Conservation (phyloP, 2,797 vertebrate species). For the Alosa sapidissima region DNA sequence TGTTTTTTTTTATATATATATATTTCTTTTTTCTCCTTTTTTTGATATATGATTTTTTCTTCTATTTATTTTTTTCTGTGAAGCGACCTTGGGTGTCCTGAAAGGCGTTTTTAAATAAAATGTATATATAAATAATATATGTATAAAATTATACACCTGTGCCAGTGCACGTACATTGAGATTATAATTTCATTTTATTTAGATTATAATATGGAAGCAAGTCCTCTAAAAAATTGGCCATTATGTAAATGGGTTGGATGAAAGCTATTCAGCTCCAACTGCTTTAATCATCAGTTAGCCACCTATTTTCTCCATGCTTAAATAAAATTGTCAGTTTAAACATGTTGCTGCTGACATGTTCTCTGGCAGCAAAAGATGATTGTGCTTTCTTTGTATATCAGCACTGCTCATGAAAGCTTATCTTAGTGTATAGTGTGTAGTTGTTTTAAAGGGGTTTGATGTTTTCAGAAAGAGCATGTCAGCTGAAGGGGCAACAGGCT, state of each 20-base stretch:
- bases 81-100: too few species aligned
- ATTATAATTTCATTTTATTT: too few species aligned
- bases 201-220: neutral
- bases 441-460: neutral
- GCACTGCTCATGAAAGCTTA: neutral
- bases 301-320: neutral
- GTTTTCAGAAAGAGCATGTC: neutral
- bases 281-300: neutral
- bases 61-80: too few species aligned
- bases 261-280: constrained; percentile 4
- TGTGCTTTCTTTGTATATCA: neutral
- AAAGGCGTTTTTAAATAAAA: too few species aligned
- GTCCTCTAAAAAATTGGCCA: neutral
- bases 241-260: neutral
- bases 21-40: too few species aligned
- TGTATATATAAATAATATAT: too few species aligned
- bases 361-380: neutral
- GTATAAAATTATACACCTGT: too few species aligned
- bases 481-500: constrained; percentile 32
- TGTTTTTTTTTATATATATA: too few species aligned
- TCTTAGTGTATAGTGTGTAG: neutral
- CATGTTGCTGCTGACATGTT: neutral
- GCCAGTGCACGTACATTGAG: too few species aligned
- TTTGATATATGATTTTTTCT: too few species aligned
- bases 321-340: neutral